A percentile compares a stretch with the other conserved stretches of the same genome.
Conservation (phyloP, 37 sponge, comb jelly and placozoan genomes). For the Chondrosia reniformis region DNA sequence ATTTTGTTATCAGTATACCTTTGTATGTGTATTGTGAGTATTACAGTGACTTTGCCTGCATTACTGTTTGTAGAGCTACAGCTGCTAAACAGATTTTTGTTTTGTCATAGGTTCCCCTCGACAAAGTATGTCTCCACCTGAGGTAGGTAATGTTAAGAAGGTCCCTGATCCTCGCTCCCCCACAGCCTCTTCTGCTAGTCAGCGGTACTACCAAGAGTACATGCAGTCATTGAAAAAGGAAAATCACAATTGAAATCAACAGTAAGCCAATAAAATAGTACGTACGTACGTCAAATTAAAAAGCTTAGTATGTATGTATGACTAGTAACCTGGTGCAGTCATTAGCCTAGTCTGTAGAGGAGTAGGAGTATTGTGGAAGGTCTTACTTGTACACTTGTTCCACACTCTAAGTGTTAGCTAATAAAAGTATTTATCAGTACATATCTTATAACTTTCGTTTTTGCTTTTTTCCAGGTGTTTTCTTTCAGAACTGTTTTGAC, state of each 20-base stretch:
- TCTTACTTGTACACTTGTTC: neutral
- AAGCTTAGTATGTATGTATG: neutral
- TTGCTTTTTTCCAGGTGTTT: neutral
- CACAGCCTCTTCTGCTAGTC: neutral
- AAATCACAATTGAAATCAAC: neutral
- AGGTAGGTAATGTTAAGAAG: neutral
- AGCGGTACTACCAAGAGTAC: conserved; percentile 23
- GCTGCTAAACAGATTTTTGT: too few relatives aligned
- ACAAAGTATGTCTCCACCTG: too few relatives aligned
- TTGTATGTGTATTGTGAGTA: too few relatives aligned
- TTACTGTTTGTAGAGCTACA: too few relatives aligned
- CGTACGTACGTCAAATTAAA: neutral
- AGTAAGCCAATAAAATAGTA: too few relatives aligned
- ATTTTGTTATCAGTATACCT: too few relatives aligned
- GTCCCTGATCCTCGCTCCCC: conserved; percentile 5
- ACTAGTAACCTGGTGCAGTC: too few relatives aligned
- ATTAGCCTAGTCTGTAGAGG: too few relatives aligned
- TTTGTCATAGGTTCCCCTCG: too few relatives aligned
- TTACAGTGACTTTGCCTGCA: too few relatives aligned
- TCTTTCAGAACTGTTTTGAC: too few relatives aligned
- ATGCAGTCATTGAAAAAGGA: conserved; percentile 12
- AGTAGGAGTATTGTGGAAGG: neutral
- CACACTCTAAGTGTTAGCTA: too few relatives aligned
- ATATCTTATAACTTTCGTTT: neutral
- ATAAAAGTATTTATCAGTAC: neutral